These are phyloP conservation scores for Chymomyza costata DNA, from an alignment of 1,140 invertebrate genomes.

Conservation along the genomic window DNA sequence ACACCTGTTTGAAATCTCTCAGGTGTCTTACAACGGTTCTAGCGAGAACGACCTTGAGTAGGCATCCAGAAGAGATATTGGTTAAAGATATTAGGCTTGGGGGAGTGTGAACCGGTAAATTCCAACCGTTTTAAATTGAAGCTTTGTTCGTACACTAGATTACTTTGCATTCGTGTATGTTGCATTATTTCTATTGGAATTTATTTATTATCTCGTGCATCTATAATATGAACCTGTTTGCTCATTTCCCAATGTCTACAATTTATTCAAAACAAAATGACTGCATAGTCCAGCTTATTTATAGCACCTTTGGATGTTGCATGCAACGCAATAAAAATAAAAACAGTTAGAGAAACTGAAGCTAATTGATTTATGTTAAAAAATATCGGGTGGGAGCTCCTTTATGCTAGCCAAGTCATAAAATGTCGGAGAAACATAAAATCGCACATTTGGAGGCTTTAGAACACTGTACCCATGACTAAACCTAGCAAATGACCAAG, in stretches of 20 bases:
- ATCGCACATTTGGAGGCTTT: constrained; percentile 13
- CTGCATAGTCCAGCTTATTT: too few relatives aligned
- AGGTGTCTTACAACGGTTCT: constrained; percentile 5
- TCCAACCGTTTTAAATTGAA: too few relatives aligned
- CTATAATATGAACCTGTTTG: too few relatives aligned
- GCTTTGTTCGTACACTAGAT: too few relatives aligned
- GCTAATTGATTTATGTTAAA: too few relatives aligned
- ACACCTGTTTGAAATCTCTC: constrained; percentile 42
- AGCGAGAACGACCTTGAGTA: constrained; percentile 44
- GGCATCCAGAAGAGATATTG: constrained; percentile 7
- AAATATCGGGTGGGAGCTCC: constrained; percentile 41
- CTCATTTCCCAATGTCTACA: too few relatives aligned
- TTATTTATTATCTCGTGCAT: too few relatives aligned
- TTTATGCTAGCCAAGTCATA: constrained; percentile 15
- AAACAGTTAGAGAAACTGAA: neutral
- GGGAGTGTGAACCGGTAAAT: constrained; percentile 37
- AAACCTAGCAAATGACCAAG: too few relatives aligned
- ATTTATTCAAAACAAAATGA: too few relatives aligned
- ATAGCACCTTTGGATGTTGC: constrained; percentile 39
- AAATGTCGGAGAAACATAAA: constrained; percentile 32
- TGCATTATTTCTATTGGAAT: too few relatives aligned
- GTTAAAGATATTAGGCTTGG: constrained; percentile 23
- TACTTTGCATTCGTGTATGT: too few relatives aligned
- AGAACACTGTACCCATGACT: too few relatives aligned
- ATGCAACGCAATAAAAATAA: constrained; percentile 22